These are phyloP conservation scores for Spongilla lacustris DNA, from an alignment of 37 sponge, comb jelly and placozoan species.

Conservation along the genomic window DNA sequence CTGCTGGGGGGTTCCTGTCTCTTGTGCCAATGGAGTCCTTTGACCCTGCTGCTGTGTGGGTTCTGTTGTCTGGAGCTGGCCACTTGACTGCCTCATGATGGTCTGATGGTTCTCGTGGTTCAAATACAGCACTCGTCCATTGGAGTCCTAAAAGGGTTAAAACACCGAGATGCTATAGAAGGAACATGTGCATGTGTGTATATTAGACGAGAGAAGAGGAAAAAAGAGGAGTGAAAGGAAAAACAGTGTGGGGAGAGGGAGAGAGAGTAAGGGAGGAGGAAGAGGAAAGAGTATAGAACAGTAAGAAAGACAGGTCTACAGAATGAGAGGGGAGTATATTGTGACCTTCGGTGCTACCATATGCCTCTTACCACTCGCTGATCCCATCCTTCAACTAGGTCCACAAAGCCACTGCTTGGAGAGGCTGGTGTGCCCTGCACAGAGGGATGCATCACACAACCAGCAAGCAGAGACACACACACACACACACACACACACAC, in stretches of 20 bases:
- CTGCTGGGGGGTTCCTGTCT: background rate
- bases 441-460: too few species aligned
- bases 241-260: too few species aligned
- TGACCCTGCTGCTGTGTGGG: background rate
- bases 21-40: background rate
- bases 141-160: background rate
- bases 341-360: background rate
- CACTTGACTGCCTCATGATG: background rate
- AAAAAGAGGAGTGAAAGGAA: too few species aligned
- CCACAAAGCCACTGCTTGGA: background rate
- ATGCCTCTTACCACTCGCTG: slow-evolving; percentile 54
- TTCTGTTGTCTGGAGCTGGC: background rate
- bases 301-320: background rate
- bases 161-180: too few species aligned
- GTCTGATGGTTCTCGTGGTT: background rate
- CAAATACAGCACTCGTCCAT: background rate
- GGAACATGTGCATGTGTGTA: background rate
- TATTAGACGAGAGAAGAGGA: too few species aligned
- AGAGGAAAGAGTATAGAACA: background rate
- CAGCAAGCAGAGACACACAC: too few species aligned
- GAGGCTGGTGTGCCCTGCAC: background rate
- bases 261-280: too few species aligned
- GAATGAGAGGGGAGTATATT: too few species aligned
- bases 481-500: too few species aligned
- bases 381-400: slow-evolving; percentile 82